phyloP scores from a whole-genome alignment of 2,888 invertebrate species.

The Germaria angustata region DNA sequence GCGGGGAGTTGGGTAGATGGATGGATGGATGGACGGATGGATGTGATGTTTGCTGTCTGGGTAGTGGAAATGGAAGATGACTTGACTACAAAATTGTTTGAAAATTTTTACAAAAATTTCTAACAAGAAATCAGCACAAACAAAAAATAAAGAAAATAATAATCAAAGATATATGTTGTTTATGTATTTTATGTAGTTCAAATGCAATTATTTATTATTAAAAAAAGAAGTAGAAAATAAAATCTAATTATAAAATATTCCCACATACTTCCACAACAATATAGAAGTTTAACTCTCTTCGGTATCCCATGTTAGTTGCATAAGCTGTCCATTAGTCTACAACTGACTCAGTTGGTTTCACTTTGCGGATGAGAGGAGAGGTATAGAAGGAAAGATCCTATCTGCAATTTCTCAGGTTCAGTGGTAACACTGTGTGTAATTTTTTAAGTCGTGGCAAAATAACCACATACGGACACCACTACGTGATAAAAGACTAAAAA shows the following conservation, averaged over 20 bases:
- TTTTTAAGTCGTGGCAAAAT: too few relatives aligned
- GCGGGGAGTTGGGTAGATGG: neutral
- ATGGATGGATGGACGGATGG: too few relatives aligned
- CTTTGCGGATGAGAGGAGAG: too few relatives aligned
- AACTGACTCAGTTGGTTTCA: too few relatives aligned
- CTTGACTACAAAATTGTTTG: constrained; percentile 18
- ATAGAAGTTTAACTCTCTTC: constrained; percentile 17
- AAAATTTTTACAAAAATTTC: constrained; percentile 14
- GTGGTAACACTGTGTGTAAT: too few relatives aligned
- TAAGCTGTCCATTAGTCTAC: too few relatives aligned
- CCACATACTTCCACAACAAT: constrained; percentile 39
- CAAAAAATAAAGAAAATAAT: constrained; percentile 29
- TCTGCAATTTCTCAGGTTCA: too few relatives aligned
- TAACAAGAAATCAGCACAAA: constrained; percentile 33
- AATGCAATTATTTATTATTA: constrained; percentile 37
- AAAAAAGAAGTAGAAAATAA: neutral
- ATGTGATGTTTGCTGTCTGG: neutral
- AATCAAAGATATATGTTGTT: constrained; percentile 31
- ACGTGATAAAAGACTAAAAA: too few relatives aligned
- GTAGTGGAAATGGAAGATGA: neutral
- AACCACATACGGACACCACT: too few relatives aligned
- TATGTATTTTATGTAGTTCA: constrained; percentile 11
- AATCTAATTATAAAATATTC: constrained; percentile 41
- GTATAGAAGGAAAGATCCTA: too few relatives aligned
- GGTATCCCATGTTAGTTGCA: too few relatives aligned